Percentiles rank a stretch among this genome's conserved stretches.
phyloP scores from a whole-genome alignment of 2,797 vertebrate genomes.

The Myripristis murdjan region DNA sequence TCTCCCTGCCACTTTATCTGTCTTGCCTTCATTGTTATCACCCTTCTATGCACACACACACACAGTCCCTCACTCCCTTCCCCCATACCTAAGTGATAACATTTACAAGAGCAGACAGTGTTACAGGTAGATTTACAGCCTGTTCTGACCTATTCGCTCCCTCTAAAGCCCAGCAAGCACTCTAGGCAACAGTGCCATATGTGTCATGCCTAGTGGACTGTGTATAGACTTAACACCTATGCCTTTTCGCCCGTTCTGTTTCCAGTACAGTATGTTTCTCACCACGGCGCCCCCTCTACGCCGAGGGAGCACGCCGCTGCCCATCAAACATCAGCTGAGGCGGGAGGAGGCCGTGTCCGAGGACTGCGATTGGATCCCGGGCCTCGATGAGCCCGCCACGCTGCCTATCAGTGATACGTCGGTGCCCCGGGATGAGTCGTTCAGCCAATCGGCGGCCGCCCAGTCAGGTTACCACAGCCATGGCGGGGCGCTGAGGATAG shows the following conservation, averaged over 20 bases:
- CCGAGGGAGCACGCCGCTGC: constrained; percentile 92
- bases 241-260: constrained; percentile 28
- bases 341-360: constrained; percentile 89
- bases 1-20: constrained; percentile 47
- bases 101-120: constrained; percentile 44
- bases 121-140: constrained; percentile 42
- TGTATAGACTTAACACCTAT: background rate
- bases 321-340: constrained; percentile 91
- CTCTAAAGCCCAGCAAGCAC: constrained; percentile 5
- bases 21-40: constrained; percentile 63
- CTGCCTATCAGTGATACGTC: constrained; percentile 80
- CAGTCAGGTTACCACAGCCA: constrained; percentile 75
- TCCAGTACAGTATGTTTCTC: constrained; percentile 86
- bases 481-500: constrained; percentile 83
- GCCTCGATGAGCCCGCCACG: constrained; percentile 77
- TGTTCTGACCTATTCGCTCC: constrained; percentile 6
- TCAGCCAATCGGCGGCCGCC: constrained; percentile 63
- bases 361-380: constrained; percentile 87
- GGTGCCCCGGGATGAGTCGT: constrained; percentile 82
- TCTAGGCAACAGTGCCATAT: background rate
- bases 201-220: background rate
- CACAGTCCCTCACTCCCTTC: constrained; percentile 14
- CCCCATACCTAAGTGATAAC: constrained; percentile 41
- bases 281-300: constrained; percentile 86
- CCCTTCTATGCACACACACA: constrained; percentile 39